These are phyloP conservation scores for Semaprochilodus insignis DNA, from an alignment of 2,797 vertebrate genomes.

Conservation along the genomic window DNA sequence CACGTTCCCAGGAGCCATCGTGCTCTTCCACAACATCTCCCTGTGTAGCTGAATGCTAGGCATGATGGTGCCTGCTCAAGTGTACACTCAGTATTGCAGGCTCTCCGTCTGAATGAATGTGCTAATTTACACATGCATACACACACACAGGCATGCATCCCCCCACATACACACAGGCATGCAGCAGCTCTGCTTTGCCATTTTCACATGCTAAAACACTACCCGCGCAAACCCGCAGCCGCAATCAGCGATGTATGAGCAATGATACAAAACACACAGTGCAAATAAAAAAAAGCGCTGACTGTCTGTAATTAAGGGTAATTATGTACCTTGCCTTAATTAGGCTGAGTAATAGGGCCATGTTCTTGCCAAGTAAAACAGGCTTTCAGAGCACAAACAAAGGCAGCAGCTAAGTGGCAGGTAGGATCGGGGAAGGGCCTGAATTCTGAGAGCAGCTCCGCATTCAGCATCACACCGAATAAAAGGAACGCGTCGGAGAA, in stretches of 20 bases:
- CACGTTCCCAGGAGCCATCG: neutral
- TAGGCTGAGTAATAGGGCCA: conserved; percentile 67
- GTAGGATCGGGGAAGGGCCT: conserved; percentile 47
- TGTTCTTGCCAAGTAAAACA: conserved; percentile 70
- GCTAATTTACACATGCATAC: conserved; percentile 10
- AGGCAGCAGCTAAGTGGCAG: conserved; percentile 63
- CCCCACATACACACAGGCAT: conserved; percentile 32
- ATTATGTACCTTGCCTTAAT: conserved; percentile 69
- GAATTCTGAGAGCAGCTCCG: conserved; percentile 28
- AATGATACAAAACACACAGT: conserved; percentile 62
- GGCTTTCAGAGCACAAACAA: conserved; percentile 66
- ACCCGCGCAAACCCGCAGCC: conserved; percentile 16
- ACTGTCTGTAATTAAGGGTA: conserved; percentile 67
- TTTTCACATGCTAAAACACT: conserved; percentile 45
- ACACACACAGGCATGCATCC: conserved; percentile 28
- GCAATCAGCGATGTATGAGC: conserved; percentile 45
- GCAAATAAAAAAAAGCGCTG: conserved; percentile 60
- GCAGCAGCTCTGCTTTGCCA: conserved; percentile 22
- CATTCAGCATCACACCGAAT: conserved; percentile 27
- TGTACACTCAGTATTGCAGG: conserved; percentile 7
- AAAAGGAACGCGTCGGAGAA: conserved; percentile 1
- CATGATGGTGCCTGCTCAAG: neutral
- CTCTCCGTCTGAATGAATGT: conserved; percentile 22
- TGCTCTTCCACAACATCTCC: neutral
- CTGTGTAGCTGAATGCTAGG: conserved; percentile 8